Evolutionary conservation across 2,888 invertebrate genomes (phyloP).

Genomic region (Arge pagana): DNA sequence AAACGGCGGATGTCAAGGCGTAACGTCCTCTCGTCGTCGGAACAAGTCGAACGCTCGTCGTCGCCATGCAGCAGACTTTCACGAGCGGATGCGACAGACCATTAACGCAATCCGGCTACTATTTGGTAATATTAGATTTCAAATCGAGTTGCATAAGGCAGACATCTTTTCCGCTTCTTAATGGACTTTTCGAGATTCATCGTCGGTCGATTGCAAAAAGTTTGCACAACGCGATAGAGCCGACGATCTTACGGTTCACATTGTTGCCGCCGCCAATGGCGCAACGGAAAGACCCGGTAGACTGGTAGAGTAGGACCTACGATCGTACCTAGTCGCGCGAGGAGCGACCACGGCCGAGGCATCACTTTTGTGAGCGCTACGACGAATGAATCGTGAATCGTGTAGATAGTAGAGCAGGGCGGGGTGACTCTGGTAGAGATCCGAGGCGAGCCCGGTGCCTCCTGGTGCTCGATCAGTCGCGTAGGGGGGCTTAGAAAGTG

Average conservation of each 20-base stretch:
- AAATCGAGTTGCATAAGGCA: not conserved
- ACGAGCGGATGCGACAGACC: slow-evolving; percentile 15
- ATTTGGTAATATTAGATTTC: slow-evolving; percentile 15
- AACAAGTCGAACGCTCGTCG: too few species aligned
- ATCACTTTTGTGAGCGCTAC: slow-evolving; percentile 18
- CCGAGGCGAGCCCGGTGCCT: slow-evolving; percentile 17
- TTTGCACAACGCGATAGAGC: slow-evolving; percentile 14
- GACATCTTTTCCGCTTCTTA: slow-evolving; percentile 5
- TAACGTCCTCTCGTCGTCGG: too few species aligned
- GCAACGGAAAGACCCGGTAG: slow-evolving; percentile 1
- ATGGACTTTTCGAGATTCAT: slow-evolving; percentile 7
- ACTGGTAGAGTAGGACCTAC: not conserved
- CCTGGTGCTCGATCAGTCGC: slow-evolving; percentile 24
- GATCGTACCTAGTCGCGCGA: not conserved
- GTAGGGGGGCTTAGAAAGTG: slow-evolving; percentile 55
- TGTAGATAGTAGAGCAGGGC: slow-evolving; percentile 35
- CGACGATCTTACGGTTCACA: slow-evolving; percentile 9
- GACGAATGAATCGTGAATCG: slow-evolving; percentile 18
- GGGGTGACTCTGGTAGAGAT: slow-evolving; percentile 35
- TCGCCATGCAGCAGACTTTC: slow-evolving; percentile 14
- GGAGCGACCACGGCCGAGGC: slow-evolving; percentile 10
- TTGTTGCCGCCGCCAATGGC: slow-evolving; percentile 19
- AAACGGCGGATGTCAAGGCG: too few species aligned
- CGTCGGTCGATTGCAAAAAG: slow-evolving; percentile 17
- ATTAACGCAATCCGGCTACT: not conserved